A percentile compares a stretch with the other conserved stretches of the same genome.
Evolutionary conservation across 1,140 invertebrate genomes (phyloP).

Genomic region (Frieseomelitta varia): DNA sequence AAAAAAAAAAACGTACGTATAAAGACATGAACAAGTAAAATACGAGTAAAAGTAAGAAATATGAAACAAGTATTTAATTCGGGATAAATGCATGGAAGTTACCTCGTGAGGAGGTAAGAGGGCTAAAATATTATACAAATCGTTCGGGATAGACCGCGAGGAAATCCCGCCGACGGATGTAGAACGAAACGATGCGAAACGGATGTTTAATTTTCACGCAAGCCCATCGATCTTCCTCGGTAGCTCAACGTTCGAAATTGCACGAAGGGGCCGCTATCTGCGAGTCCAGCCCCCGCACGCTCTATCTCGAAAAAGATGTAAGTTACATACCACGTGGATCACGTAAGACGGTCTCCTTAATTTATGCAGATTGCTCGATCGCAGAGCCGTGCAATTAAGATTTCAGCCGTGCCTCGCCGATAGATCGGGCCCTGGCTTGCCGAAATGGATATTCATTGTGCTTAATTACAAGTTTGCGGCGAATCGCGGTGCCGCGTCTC

Average conservation of each 20-base stretch:
- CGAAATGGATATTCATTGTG: slow-evolving; percentile 70
- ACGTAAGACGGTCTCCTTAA: slow-evolving; percentile 48
- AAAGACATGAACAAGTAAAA: no score
- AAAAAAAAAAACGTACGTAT: no score
- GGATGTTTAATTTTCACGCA: slow-evolving; percentile 10
- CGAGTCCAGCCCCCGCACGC: neutral
- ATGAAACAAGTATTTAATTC: no score
- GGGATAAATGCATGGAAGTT: no score
- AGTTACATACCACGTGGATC: neutral
- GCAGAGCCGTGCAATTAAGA: slow-evolving; percentile 66
- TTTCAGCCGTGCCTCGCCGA: slow-evolving; percentile 65
- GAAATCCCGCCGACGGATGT: neutral
- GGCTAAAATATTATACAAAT: no score
- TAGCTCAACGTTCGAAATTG: slow-evolving; percentile 7
- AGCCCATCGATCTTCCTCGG: neutral
- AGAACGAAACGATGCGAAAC: neutral
- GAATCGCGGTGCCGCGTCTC: slow-evolving; percentile 46
- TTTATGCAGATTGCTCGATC: slow-evolving; percentile 69
- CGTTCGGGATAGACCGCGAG: no score
- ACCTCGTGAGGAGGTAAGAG: no score
- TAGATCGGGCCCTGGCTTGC: slow-evolving; percentile 53
- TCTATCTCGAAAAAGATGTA: slow-evolving; percentile 26
- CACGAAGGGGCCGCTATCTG: neutral
- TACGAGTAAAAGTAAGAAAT: no score
- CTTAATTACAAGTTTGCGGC: slow-evolving; percentile 63